phyloP scores from a whole-genome alignment of 2,797 vertebrate genomes.

The Pangasius mekongensis region DNA sequence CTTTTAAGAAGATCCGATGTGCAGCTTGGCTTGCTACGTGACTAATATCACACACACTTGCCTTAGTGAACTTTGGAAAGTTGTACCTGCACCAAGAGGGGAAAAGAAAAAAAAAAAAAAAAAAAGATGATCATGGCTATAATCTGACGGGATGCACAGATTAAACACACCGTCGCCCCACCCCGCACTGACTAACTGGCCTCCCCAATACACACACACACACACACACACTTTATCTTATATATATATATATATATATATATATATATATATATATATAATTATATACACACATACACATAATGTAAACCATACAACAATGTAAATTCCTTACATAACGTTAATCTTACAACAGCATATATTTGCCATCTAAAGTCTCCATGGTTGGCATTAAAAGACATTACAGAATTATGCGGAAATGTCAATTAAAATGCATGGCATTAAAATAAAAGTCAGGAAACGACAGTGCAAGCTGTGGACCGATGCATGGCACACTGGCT shows the following conservation, averaged over 20 bases:
- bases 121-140: too few relatives aligned
- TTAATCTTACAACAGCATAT: too few relatives aligned
- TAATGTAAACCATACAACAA: too few relatives aligned
- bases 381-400: neutral
- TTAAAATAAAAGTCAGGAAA: neutral
- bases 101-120: neutral
- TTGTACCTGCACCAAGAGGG: neutral
- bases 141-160: neutral
- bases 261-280: too few relatives aligned
- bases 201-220: too few relatives aligned
- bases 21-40: neutral
- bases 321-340: too few relatives aligned
- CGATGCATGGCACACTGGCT: neutral
- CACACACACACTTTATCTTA: too few relatives aligned
- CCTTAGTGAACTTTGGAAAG: conserved; percentile 19
- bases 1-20: neutral
- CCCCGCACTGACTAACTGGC: neutral
- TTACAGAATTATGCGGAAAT: too few relatives aligned
- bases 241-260: too few relatives aligned
- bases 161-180: neutral
- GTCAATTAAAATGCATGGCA: neutral
- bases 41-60: neutral
- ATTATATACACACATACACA: too few relatives aligned
- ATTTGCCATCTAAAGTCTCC: neutral
- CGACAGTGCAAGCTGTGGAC: neutral